Evolutionary conservation across 2,888 invertebrate genomes (phyloP).

Genomic region (Troides helena): DNA sequence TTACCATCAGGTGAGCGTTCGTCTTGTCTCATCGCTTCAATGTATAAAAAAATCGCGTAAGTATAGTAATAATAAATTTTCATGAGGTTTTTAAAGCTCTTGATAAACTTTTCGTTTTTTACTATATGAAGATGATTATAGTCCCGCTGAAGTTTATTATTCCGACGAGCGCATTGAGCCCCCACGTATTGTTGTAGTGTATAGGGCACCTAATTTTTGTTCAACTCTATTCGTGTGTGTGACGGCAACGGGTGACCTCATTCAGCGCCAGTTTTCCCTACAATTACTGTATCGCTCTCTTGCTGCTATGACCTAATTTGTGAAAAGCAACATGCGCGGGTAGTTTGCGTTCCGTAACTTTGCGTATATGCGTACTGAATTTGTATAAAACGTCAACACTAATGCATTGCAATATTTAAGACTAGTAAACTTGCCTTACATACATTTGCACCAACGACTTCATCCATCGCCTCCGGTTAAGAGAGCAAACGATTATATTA

Average conservation of each 20-base stretch:
- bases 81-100: background rate
- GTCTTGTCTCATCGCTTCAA: too few relatives aligned
- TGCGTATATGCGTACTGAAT: background rate
- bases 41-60: too few relatives aligned
- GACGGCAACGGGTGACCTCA: constrained; percentile 51
- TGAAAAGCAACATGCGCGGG: constrained; percentile 38
- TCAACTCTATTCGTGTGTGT: constrained; percentile 39
- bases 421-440: background rate
- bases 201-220: constrained; percentile 39
- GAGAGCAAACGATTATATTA: background rate
- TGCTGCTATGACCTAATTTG: constrained; percentile 60
- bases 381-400: background rate
- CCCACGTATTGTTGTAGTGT: constrained; percentile 14
- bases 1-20: too few relatives aligned
- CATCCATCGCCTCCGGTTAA: background rate
- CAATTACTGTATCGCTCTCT: constrained; percentile 48
- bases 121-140: constrained; percentile 12
- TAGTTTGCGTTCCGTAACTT: constrained; percentile 26
- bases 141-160: background rate
- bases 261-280: constrained; percentile 50
- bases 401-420: background rate
- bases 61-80: too few relatives aligned
- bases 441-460: background rate
- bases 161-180: background rate
- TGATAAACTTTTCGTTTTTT: constrained; percentile 1